Evolutionary conservation across 2,888 invertebrate species (phyloP).

Genomic region (Chloromyia formosa): DNA sequence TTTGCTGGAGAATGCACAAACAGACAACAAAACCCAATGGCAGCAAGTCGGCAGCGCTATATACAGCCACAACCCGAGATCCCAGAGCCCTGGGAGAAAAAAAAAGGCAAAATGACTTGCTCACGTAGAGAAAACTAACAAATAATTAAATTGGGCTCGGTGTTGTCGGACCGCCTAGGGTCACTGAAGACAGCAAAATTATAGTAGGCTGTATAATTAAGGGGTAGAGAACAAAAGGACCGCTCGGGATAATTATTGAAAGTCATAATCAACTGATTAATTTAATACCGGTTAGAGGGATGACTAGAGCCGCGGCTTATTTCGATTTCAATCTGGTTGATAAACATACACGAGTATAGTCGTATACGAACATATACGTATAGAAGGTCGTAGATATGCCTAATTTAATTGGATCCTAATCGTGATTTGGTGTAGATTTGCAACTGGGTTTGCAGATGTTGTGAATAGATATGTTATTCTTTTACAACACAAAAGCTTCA

Average conservation of each 20-base stretch:
- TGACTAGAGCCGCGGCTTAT: not conserved
- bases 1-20: conserved; percentile 16
- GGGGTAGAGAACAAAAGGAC: conserved; percentile 42
- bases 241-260: conserved; percentile 38
- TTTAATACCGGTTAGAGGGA: conserved; percentile 24
- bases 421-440: too few species aligned
- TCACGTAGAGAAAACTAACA: conserved; percentile 44
- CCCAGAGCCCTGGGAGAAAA: too few species aligned
- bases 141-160: conserved; percentile 44
- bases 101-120: conserved; percentile 29
- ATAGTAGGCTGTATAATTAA: conserved; percentile 38
- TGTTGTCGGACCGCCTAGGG: conserved; percentile 44
- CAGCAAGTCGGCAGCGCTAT: not conserved
- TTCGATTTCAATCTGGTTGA: not conserved
- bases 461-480: too few species aligned
- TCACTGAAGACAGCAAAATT: conserved; percentile 43
- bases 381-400: too few species aligned
- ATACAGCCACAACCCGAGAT: not conserved
- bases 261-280: conserved; percentile 45
- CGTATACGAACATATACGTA: too few species aligned
- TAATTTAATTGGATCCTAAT: too few species aligned
- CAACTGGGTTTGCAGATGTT: too few species aligned
- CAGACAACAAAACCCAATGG: conserved; percentile 14
- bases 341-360: too few species aligned
- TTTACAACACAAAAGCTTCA: too few species aligned